Evolutionary conservation across 2,888 invertebrate genomes (phyloP).

Genomic region (Epistrophe eligans): DNA sequence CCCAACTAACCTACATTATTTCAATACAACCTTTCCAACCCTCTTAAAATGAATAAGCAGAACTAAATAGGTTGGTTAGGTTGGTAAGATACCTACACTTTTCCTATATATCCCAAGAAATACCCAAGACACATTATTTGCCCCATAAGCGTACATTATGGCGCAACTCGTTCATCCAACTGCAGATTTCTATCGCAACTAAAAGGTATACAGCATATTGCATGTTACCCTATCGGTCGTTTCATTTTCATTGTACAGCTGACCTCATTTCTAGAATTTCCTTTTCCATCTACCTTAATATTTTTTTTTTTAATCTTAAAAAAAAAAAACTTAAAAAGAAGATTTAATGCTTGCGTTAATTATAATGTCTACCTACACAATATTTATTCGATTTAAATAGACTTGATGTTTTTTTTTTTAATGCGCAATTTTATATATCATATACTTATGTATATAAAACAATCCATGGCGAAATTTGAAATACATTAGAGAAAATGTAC

Average conservation of each 20-base stretch:
- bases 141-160: not conserved
- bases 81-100: not conserved
- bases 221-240: constrained; percentile 41
- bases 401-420: not conserved
- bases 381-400: not conserved
- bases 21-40: constrained; percentile 48
- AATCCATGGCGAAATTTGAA: not conserved
- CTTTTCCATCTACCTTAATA: constrained; percentile 47
- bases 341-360: constrained; percentile 15
- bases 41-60: constrained; percentile 26
- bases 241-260: constrained; percentile 58
- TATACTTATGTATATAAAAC: not conserved
- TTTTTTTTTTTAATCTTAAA: constrained; percentile 23
- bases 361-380: not conserved
- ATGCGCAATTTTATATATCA: not conserved
- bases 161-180: constrained; percentile 4
- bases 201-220: not conserved
- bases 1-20: constrained; percentile 60
- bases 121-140: not conserved
- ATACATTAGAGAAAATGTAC: no score
- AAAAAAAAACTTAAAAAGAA: not conserved
- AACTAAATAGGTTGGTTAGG: not conserved
- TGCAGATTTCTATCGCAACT: constrained; percentile 33
- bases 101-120: not conserved
- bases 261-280: constrained; percentile 51